These are phyloP conservation scores for Phaedon cochleariae DNA, from an alignment of 2,888 invertebrate species.

Conservation along the genomic window DNA sequence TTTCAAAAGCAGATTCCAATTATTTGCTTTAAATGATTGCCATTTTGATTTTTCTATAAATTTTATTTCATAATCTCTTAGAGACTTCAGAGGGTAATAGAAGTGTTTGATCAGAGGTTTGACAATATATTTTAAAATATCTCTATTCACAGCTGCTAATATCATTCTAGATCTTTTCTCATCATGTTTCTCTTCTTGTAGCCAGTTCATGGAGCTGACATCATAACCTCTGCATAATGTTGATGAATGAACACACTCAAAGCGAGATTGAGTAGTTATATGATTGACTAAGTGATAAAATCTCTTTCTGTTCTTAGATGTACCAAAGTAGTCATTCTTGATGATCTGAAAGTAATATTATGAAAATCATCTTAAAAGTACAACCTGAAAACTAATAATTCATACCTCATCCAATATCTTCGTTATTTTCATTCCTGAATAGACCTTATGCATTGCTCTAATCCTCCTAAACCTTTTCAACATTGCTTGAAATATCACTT, in stretches of 20 bases:
- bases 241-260: slow-evolving; percentile 39
- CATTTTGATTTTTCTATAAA: slow-evolving; percentile 37
- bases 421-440: slow-evolving; percentile 6
- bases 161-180: slow-evolving; percentile 12
- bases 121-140: slow-evolving; percentile 37
- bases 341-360: slow-evolving; percentile 10
- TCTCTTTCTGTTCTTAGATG: slow-evolving; percentile 7
- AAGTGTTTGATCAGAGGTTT: slow-evolving; percentile 42
- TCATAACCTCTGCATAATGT: slow-evolving; percentile 33
- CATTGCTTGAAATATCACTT: slow-evolving; percentile 5
- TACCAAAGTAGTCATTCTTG: slow-evolving; percentile 18
- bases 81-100: slow-evolving; percentile 35
- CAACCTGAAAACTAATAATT: too few relatives aligned
- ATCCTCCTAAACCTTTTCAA: slow-evolving; percentile 11
- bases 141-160: slow-evolving; percentile 30
- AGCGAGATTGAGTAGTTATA: slow-evolving; percentile 39
- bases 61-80: slow-evolving; percentile 33
- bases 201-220: slow-evolving; percentile 35
- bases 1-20: slow-evolving; percentile 1
- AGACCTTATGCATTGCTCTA: background rate
- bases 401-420: slow-evolving; percentile 16
- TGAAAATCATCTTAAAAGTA: too few relatives aligned
- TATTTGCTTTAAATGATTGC: slow-evolving; percentile 29
- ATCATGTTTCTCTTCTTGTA: slow-evolving; percentile 18
- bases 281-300: slow-evolving; percentile 22